Percentiles rank a stretch among this genome's conserved stretches.
phyloP scores from a whole-genome alignment of 2,113 vertebrate species.

The Trogon surrucura region DNA sequence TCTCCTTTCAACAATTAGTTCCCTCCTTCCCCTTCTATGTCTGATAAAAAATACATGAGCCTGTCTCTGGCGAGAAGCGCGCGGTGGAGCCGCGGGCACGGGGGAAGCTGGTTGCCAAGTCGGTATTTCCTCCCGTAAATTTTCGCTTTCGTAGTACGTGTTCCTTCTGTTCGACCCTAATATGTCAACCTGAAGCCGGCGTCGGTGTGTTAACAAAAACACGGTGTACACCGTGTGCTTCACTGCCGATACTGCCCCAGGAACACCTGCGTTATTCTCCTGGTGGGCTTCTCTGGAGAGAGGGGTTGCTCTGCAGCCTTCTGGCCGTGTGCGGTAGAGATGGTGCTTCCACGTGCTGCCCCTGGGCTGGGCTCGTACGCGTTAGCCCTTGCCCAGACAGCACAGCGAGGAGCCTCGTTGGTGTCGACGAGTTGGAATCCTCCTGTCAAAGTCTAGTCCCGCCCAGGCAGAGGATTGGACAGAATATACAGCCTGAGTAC shows the following conservation, averaged over 20 bases:
- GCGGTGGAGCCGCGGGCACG: background rate
- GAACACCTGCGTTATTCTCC: background rate
- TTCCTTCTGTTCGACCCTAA: background rate
- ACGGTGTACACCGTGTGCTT: background rate
- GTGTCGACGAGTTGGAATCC: background rate
- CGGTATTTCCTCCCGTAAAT: background rate
- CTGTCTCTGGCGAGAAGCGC: background rate
- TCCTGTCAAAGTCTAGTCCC: background rate
- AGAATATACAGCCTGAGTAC: background rate
- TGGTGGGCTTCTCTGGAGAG: background rate
- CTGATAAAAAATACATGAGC: constrained; percentile 15
- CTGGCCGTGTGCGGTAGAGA: background rate
- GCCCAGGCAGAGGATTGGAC: background rate
- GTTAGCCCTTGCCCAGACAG: background rate
- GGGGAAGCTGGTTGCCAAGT: background rate
- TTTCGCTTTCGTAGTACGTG: background rate
- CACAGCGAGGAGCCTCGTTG: fast-evolving
- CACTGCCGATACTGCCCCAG: background rate
- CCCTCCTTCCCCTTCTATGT: background rate
- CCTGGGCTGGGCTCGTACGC: fast-evolving
- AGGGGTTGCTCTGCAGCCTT: background rate
- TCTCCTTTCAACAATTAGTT: background rate
- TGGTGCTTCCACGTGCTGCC: fast-evolving
- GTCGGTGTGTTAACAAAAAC: background rate
- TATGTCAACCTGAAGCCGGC: background rate